phyloP scores from a whole-genome alignment of 2,888 invertebrate genomes.

The Labia minor region DNA sequence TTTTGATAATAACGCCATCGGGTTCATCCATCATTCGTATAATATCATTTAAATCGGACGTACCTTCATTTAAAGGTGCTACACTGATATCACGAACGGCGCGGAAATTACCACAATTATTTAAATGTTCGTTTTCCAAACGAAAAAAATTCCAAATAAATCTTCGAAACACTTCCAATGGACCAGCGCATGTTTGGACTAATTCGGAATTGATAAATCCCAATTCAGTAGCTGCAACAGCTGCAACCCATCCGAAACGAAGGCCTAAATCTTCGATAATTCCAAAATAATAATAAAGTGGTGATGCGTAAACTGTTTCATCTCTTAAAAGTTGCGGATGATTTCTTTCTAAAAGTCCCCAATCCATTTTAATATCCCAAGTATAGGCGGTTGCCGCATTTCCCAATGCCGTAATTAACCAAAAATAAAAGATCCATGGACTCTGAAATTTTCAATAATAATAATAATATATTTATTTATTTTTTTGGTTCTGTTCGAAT shows the following conservation, averaged over 20 bases:
- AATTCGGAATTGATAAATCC: constrained; percentile 63
- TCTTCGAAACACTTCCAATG: constrained; percentile 73
- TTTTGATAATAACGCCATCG: constrained; percentile 67
- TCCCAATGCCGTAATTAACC: constrained; percentile 73
- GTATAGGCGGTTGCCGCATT: constrained; percentile 92
- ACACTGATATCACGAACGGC: constrained; percentile 96
- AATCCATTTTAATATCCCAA: constrained; percentile 99
- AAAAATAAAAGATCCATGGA: constrained; percentile 54
- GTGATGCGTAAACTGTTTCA: constrained; percentile 88
- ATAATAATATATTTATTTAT: too few relatives aligned
- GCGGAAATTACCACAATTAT: constrained; percentile 97
- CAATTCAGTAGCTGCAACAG: constrained; percentile 73
- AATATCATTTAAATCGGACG: constrained; percentile 81
- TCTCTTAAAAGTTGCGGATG: constrained; percentile 86
- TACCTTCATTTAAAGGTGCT: constrained; percentile 68
- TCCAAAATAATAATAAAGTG: constrained; percentile 93
- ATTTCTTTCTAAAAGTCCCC: constrained; percentile 89
- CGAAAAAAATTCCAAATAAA: constrained; percentile 99
- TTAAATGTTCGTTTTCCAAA: constrained; percentile 95
- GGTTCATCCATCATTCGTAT: constrained; percentile 92
- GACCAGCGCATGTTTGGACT: constrained; percentile 72
- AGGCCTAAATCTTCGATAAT: constrained; percentile 89
- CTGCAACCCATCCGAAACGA: constrained; percentile 86
- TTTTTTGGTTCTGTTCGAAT: too few relatives aligned
- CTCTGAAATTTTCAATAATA: neutral